Evolutionary conservation across 2,888 invertebrate genomes (phyloP).

Genomic region (Drosophila austrosaltans): DNA sequence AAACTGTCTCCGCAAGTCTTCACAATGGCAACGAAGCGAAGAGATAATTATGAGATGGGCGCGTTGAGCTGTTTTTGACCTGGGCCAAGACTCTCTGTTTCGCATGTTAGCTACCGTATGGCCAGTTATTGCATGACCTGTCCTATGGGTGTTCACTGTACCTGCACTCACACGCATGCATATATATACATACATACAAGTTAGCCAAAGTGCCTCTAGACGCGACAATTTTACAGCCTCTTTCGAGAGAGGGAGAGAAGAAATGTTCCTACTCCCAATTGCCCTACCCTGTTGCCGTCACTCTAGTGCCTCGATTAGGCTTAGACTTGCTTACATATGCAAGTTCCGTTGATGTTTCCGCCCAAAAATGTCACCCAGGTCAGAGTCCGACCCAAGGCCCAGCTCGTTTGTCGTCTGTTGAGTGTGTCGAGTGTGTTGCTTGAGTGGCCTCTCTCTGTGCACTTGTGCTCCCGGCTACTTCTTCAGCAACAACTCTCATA

Average conservation of each 20-base stretch:
- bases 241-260: too few relatives aligned
- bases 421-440: conserved; percentile 78
- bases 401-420: conserved; percentile 35
- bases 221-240: not conserved
- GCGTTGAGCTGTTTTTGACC: conserved; percentile 61
- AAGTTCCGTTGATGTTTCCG: conserved; percentile 72
- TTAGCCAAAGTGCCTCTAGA: conserved; percentile 5
- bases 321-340: conserved; percentile 63
- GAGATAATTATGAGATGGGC: conserved; percentile 77
- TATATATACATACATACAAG: not conserved
- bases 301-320: conserved; percentile 4
- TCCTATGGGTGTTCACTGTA: conserved; percentile 35
- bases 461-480: conserved; percentile 63
- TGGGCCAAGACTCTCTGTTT: conserved; percentile 11
- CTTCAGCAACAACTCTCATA: conserved; percentile 1
- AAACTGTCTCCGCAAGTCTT: conserved; percentile 74
- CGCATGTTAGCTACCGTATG: not conserved
- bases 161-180: conserved; percentile 27
- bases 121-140: conserved; percentile 11
- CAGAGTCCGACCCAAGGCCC: conserved; percentile 45
- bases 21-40: conserved; percentile 71
- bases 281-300: not conserved
- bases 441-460: conserved; percentile 68
- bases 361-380: conserved; percentile 67
- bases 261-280: conserved; percentile 26